Conservation (phyloP, 2,113 vertebrate species). For the Xenopus borealis region DNA sequence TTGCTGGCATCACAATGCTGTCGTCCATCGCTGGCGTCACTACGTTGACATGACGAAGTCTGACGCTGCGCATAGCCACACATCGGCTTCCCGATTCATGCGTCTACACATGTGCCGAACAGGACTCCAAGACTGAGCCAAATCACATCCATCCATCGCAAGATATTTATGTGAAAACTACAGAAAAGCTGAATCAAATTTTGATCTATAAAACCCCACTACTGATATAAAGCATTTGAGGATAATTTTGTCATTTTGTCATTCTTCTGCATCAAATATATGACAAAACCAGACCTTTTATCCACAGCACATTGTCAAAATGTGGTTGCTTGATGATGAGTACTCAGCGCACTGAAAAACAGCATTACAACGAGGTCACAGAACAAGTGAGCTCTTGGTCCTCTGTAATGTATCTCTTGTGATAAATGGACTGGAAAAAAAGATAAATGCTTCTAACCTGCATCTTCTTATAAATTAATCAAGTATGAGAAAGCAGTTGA, state of each 20-base stretch:
- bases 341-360: slow-evolving; percentile 54
- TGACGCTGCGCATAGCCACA: too few relatives aligned
- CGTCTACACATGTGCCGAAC: background rate
- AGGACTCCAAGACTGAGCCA: too few relatives aligned
- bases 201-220: background rate
- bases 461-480: slow-evolving; percentile 51
- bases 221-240: background rate
- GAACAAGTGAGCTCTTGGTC: slow-evolving; percentile 53
- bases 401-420: slow-evolving; percentile 47
- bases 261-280: slow-evolving; percentile 46
- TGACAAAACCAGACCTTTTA: slow-evolving; percentile 49
- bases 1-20: too few relatives aligned
- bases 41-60: too few relatives aligned
- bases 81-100: too few relatives aligned
- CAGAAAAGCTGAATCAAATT: background rate
- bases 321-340: slow-evolving; percentile 53
- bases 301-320: slow-evolving; percentile 41
- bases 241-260: slow-evolving; percentile 9
- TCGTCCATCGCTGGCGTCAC: too few relatives aligned
- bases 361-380: slow-evolving; percentile 43
- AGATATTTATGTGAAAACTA: background rate
- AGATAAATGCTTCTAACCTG: slow-evolving; percentile 59
- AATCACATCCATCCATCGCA: too few relatives aligned
- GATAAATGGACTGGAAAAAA: slow-evolving; percentile 62
- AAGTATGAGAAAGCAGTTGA: slow-evolving; percentile 47